Percentiles rank a stretch among this genome's conserved stretches.
Conservation (phyloP, 2,888 invertebrate species). For the Odontocolon sp. region DNA sequence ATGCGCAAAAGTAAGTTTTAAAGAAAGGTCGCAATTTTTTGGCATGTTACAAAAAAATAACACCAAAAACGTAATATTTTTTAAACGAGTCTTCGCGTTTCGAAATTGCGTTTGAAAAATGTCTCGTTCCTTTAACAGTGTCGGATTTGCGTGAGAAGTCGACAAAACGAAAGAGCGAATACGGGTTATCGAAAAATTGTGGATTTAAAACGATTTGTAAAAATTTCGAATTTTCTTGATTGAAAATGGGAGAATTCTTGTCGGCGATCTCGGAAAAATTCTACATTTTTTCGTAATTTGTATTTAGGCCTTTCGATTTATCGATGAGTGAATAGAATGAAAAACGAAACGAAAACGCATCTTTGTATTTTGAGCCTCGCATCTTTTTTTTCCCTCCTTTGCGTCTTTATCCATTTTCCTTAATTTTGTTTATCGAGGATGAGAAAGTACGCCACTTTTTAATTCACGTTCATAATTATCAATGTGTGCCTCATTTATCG, state of each 20-base stretch:
- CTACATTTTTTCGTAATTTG: too few relatives aligned
- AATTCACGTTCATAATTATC: conserved; percentile 10
- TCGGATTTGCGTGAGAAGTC: too few relatives aligned
- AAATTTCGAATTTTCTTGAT: conserved; percentile 19
- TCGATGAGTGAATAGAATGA: not conserved
- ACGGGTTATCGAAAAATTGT: not conserved
- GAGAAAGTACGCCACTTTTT: conserved; percentile 37
- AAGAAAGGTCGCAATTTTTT: not conserved
- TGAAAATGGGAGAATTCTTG: not conserved
- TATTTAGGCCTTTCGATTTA: too few relatives aligned
- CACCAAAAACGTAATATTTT: too few relatives aligned
- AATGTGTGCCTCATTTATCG: conserved; percentile 2
- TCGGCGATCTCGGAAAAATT: too few relatives aligned
- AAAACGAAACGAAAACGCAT: conserved; percentile 28
- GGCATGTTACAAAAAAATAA: not conserved
- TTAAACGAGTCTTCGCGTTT: too few relatives aligned
- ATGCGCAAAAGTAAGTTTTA: conserved; percentile 28
- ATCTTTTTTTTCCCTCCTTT: not conserved
- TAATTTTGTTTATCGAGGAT: conserved; percentile 7
- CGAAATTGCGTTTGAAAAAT: too few relatives aligned
- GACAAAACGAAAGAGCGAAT: not conserved
- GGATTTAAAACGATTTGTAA: not conserved
- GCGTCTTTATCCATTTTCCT: not conserved
- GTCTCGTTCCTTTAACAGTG: too few relatives aligned
- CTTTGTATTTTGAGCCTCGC: conserved; percentile 35